Percentiles rank a stretch among this genome's conserved stretches.
Evolutionary conservation across 2,113 vertebrate species (phyloP).

Genomic region (Acanthochromis polyacanthus): DNA sequence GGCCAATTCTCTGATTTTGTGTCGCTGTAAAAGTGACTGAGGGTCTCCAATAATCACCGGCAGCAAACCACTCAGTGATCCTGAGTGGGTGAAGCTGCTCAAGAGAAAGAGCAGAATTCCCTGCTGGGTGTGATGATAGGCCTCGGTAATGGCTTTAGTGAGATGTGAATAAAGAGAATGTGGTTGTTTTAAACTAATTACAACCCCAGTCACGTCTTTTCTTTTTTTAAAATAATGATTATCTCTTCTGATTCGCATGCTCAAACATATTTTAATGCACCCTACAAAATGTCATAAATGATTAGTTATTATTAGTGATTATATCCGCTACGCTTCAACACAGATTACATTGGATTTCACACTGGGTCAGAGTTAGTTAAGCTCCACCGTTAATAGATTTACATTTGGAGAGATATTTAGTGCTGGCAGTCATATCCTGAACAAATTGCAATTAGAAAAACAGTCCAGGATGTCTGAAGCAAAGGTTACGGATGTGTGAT

Average conservation of each 20-base stretch:
- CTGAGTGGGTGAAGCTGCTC: background rate
- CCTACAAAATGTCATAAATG: background rate
- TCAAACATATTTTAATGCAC: conserved; percentile 7
- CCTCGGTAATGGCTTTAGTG: background rate
- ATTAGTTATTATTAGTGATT: conserved; percentile 3
- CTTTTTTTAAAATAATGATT: background rate
- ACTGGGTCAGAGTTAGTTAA: background rate
- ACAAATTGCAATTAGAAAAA: background rate
- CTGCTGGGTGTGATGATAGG: conserved; percentile 20
- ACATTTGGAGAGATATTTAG: background rate
- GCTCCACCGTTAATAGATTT: background rate
- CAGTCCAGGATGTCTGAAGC: background rate
- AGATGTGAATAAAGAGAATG: conserved; percentile 4
- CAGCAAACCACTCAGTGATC: background rate
- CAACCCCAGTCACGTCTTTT: background rate
- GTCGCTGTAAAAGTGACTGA: background rate
- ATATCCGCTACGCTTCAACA: background rate
- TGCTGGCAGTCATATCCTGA: background rate
- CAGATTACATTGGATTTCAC: conserved; percentile 17
- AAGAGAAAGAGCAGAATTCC: background rate
- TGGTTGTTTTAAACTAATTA: conserved; percentile 27
- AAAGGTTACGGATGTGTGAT: background rate
- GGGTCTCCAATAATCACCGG: background rate
- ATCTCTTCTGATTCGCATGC: conserved; percentile 5
- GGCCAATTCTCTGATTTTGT: background rate